Percentiles rank a stretch among this genome's conserved stretches.
These are phyloP conservation scores for Drosophila quinaria DNA, from an alignment of 2,888 invertebrate species.

Conservation along the genomic window DNA sequence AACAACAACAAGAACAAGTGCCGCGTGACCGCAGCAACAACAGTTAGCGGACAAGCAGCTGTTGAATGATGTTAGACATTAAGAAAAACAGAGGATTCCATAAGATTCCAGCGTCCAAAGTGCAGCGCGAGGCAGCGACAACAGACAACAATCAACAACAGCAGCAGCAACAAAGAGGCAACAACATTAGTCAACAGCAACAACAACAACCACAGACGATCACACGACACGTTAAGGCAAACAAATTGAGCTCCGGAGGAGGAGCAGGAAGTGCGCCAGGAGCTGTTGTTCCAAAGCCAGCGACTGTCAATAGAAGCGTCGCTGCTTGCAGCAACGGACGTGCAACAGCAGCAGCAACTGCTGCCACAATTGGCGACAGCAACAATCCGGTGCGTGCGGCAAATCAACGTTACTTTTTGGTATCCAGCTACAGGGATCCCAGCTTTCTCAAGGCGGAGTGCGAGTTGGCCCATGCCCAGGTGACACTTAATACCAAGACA, in stretches of 20 bases:
- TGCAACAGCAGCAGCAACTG: background rate
- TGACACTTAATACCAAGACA: constrained; percentile 43
- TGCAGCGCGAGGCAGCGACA: constrained; percentile 56
- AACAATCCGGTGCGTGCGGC: constrained; percentile 80
- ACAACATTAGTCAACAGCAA: constrained; percentile 20
- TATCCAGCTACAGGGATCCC: constrained; percentile 83
- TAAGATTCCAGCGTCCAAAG: constrained; percentile 81
- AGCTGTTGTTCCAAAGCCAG: constrained; percentile 20
- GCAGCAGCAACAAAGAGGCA: constrained; percentile 33
- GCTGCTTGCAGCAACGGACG: constrained; percentile 16
- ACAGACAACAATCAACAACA: constrained; percentile 27
- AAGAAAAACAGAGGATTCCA: constrained; percentile 82
- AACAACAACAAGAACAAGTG: constrained; percentile 1
- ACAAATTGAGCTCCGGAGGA: constrained; percentile 12
- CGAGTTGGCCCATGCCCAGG: constrained; percentile 85
- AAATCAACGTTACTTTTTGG: constrained; percentile 81
- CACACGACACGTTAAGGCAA: constrained; percentile 30
- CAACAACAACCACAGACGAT: constrained; percentile 14
- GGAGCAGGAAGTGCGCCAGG: background rate
- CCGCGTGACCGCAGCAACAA: constrained; percentile 5
- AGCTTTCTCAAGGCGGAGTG: constrained; percentile 85
- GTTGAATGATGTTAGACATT: constrained; percentile 83
- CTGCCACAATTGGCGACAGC: constrained; percentile 4
- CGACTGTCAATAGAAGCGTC: constrained; percentile 7
- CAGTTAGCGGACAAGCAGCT: constrained; percentile 41